A percentile compares a stretch with the other conserved stretches of the same genome.
These are phyloP conservation scores for Cassiopea xamachana DNA, from an alignment of 30 jellyfish, hydroid and myxozoan species.

Conservation along the genomic window DNA sequence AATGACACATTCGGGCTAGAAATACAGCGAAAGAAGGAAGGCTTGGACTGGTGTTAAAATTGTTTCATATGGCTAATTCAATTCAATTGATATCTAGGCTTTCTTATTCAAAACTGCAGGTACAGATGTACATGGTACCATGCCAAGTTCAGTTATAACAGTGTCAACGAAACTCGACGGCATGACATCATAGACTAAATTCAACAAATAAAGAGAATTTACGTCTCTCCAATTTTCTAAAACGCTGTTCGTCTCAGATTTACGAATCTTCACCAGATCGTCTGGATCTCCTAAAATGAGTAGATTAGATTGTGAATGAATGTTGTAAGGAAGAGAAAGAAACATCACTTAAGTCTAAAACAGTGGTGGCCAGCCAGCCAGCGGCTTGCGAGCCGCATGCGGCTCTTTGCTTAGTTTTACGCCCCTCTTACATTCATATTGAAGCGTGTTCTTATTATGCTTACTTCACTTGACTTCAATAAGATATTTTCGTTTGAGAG, in stretches of 20 bases:
- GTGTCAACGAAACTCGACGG: slow-evolving; percentile 93
- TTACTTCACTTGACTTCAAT: no score
- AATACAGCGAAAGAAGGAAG: background rate
- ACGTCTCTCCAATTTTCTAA: slow-evolving; percentile 93
- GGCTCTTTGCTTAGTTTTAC: no score
- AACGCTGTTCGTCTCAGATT: slow-evolving; percentile 47
- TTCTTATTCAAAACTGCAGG: slow-evolving; percentile 88
- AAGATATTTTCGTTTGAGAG: no score
- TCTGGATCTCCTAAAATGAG: slow-evolving; percentile 91
- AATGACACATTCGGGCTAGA: no score
- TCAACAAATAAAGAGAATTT: slow-evolving; percentile 74
- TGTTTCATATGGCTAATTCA: background rate
- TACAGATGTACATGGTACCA: slow-evolving; percentile 99
- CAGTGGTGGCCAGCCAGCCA: no score
- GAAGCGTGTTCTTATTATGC: no score
- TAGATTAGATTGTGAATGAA: no score
- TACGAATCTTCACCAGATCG: slow-evolving; percentile 69
- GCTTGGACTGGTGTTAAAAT: background rate
- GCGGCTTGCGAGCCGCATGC: no score
- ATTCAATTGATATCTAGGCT: background rate
- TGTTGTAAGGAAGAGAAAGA: no score
- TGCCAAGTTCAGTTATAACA: slow-evolving; percentile 97
- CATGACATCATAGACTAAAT: slow-evolving; percentile 97
- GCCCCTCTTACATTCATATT: no score
- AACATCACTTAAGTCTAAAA: no score